These are phyloP conservation scores for Ceyx cyanopectus DNA, from an alignment of 2,113 vertebrate species.

Conservation along the genomic window DNA sequence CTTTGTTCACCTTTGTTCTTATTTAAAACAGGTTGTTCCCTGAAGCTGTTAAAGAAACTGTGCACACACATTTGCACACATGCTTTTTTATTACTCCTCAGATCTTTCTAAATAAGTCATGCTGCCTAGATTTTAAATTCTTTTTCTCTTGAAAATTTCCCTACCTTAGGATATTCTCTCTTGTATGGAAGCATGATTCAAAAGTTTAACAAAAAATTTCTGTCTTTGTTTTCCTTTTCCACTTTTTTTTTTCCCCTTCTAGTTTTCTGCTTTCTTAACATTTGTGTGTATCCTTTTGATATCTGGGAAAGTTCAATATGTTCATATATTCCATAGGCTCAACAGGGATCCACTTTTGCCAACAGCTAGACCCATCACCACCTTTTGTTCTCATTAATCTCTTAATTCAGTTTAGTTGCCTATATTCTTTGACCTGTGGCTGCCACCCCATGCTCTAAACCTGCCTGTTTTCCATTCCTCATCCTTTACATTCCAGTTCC, in stretches of 20 bases:
- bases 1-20: constrained; percentile 43
- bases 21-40: constrained; percentile 67
- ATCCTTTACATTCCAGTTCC: neutral
- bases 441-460: neutral
- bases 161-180: neutral
- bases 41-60: constrained; percentile 30
- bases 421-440: neutral
- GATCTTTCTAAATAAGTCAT: constrained; percentile 31
- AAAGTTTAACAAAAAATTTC: constrained; percentile 21
- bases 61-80: neutral
- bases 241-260: neutral
- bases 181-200: constrained; percentile 12
- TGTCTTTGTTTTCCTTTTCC: neutral
- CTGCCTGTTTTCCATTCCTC: neutral
- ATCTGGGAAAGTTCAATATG: neutral
- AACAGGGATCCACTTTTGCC: neutral
- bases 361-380: neutral
- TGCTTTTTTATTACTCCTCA: constrained; percentile 40
- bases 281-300: neutral
- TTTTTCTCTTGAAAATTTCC: constrained; percentile 34
- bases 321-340: neutral
- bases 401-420: neutral
- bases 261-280: neutral
- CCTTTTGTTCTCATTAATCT: neutral
- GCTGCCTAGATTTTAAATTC: constrained; percentile 29